phyloP scores from a whole-genome alignment of 1,140 invertebrate species.

The Physella acuta region DNA sequence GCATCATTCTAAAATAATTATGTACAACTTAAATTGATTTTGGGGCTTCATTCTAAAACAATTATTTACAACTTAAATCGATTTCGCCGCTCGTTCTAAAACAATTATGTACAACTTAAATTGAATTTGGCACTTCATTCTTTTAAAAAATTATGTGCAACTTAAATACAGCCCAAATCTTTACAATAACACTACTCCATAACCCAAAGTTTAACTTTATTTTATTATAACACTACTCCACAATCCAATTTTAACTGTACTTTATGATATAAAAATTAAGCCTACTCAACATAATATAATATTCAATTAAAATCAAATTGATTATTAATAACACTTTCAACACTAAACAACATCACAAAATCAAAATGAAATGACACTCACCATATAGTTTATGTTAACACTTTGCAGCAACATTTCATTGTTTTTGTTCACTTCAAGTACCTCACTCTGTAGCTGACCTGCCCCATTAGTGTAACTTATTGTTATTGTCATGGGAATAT shows the following conservation, averaged over 20 bases:
- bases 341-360: not conserved
- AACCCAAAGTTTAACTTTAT: not conserved
- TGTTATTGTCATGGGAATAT: constrained; percentile 18
- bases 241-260: not conserved
- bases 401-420: constrained; percentile 35
- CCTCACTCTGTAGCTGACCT: not conserved
- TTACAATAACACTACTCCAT: not conserved
- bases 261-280: not conserved
- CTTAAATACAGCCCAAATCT: too few species aligned
- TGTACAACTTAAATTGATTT: too few species aligned
- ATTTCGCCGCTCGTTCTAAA: too few species aligned
- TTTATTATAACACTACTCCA: not conserved
- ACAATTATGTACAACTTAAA: too few species aligned
- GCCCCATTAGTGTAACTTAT: constrained; percentile 1
- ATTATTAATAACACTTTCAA: too few species aligned
- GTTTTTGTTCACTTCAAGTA: constrained; percentile 27
- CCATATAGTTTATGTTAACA: constrained; percentile 20
- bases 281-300: not conserved
- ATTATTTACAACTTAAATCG: too few species aligned
- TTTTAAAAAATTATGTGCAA: too few species aligned
- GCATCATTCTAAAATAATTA: too few species aligned
- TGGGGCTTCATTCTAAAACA: too few species aligned
- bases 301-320: not conserved
- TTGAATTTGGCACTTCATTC: too few species aligned
- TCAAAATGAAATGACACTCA: constrained; percentile 3